phyloP scores from a whole-genome alignment of 1,140 invertebrate species.

The Lucilia sericata region DNA sequence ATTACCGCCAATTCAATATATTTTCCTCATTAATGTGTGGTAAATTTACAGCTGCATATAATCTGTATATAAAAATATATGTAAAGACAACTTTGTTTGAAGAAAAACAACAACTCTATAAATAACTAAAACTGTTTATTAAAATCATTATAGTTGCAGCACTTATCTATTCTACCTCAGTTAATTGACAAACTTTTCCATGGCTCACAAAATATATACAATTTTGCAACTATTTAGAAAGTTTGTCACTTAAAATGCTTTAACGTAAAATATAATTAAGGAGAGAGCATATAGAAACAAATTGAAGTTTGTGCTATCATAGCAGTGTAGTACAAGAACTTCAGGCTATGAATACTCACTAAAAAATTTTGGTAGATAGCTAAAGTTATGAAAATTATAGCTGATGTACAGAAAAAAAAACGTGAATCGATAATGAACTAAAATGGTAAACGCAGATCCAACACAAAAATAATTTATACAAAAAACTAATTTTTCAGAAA shows the following conservation, averaged over 20 bases:
- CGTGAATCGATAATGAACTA: no score
- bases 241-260: constrained; percentile 5
- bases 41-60: background rate
- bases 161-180: background rate
- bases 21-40: background rate
- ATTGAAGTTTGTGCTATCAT: background rate
- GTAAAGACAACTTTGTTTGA: background rate
- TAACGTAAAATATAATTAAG: background rate
- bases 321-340: background rate
- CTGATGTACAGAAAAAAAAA: no score
- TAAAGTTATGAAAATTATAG: no score
- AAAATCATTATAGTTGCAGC: background rate
- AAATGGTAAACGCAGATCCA: no score
- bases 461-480: no score
- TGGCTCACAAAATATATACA: background rate
- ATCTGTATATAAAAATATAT: no score
- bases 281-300: background rate
- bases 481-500: no score
- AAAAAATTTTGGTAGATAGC: no score
- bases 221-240: background rate
- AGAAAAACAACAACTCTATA: background rate
- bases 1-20: background rate
- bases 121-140: background rate
- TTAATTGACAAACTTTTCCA: constrained; percentile 14
- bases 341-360: no score